A percentile compares a stretch with the other conserved stretches of the same genome.
Conservation (phyloP, 2,797 vertebrate genomes). For the Thunnus albacares region DNA sequence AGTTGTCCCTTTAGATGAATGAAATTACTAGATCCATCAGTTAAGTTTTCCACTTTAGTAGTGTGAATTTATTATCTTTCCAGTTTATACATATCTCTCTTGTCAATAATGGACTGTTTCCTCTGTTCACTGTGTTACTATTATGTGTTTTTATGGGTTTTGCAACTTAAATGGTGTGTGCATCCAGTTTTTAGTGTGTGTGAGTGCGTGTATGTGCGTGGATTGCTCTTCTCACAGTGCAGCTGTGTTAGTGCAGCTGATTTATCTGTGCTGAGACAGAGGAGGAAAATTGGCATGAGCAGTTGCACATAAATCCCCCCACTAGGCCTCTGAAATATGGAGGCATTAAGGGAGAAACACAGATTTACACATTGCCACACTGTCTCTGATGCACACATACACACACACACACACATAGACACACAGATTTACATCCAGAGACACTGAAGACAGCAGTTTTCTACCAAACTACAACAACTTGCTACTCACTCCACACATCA, state of each 20-base stretch:
- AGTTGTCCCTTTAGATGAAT: constrained; percentile 18
- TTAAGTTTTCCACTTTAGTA: constrained; percentile 16
- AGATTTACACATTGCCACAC: constrained; percentile 83
- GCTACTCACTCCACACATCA: constrained; percentile 42
- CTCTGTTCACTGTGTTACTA: constrained; percentile 34
- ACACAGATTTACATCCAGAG: constrained; percentile 60
- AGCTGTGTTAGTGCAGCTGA: constrained; percentile 83
- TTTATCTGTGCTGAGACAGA: constrained; percentile 86
- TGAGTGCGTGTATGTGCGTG: neutral
- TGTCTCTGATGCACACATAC: constrained; percentile 59
- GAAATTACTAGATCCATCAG: constrained; percentile 5
- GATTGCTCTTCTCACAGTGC: constrained; percentile 64
- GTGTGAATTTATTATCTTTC: constrained; percentile 35
- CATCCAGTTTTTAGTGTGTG: constrained; percentile 17
- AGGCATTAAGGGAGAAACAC: constrained; percentile 82
- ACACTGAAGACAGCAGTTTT: constrained; percentile 66
- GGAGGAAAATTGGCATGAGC: constrained; percentile 88
- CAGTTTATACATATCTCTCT: constrained; percentile 44
- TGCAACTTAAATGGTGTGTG: constrained; percentile 56
- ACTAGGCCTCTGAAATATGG: constrained; percentile 87
- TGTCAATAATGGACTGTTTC: constrained; percentile 55
- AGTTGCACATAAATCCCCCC: constrained; percentile 85
- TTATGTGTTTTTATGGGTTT: constrained; percentile 57
- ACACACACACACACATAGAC: constrained; percentile 38
- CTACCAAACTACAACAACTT: constrained; percentile 48